These are phyloP conservation scores for Abrostola tripartita DNA, from an alignment of 2,888 invertebrate species.

Conservation along the genomic window DNA sequence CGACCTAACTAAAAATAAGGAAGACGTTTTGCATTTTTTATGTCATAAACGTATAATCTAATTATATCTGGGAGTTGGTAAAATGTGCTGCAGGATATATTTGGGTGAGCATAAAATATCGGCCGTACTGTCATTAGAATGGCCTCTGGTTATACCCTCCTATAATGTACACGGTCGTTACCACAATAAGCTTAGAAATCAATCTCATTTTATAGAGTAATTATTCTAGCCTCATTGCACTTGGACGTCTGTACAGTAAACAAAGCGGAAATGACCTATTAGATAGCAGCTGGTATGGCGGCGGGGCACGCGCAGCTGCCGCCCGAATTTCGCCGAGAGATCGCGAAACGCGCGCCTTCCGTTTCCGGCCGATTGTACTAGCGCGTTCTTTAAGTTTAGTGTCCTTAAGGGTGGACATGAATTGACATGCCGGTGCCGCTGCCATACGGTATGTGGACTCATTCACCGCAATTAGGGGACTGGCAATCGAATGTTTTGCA, in stretches of 20 bases:
- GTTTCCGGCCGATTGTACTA: constrained; percentile 85
- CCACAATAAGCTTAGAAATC: constrained; percentile 31
- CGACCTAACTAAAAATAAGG: constrained; percentile 69
- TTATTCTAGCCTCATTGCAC: constrained; percentile 50
- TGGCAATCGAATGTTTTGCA: constrained; percentile 56
- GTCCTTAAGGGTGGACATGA: constrained; percentile 75
- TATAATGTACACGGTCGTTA: constrained; percentile 27
- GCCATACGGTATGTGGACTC: constrained; percentile 28
- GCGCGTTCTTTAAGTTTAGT: constrained; percentile 63
- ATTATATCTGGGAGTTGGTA: constrained; percentile 39
- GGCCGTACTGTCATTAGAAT: too few species aligned
- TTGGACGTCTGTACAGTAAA: constrained; percentile 59
- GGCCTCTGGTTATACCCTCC: constrained; percentile 1
- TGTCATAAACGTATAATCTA: constrained; percentile 59
- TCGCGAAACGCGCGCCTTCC: constrained; percentile 88
- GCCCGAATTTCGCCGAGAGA: constrained; percentile 84
- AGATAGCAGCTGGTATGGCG: constrained; percentile 78
- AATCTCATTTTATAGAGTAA: constrained; percentile 37
- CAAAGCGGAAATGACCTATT: constrained; percentile 85
- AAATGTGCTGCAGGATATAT: background rate
- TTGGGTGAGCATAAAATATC: background rate
- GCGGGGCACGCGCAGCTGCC: constrained; percentile 81
- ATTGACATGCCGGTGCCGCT: constrained; percentile 66
- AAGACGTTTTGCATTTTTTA: constrained; percentile 61
- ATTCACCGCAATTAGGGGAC: constrained; percentile 60